Base-by-base conservation (phyloP, 2,113 vertebrate species). In the Calyptomena viridis region DNA sequence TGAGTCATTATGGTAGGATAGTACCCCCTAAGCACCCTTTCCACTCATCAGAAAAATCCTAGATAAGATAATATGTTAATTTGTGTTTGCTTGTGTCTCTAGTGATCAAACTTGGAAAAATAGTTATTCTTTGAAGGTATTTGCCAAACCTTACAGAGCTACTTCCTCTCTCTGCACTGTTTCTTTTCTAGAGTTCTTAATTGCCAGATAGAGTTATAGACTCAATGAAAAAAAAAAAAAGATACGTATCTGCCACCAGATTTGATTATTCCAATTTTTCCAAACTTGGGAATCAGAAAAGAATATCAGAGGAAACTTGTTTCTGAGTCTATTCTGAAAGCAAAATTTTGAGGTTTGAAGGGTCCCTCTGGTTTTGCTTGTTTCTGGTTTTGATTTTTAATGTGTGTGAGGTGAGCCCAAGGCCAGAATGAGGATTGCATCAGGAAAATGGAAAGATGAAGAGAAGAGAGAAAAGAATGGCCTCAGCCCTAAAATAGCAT, bases 401-500 rank as follows among this genome's bases (percentile, higher is more conserved):
- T 94, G 69, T 35, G 89, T 87, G 72, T 55, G 94, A 96, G 97
- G 96, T 98, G 97, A 98, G 95, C 91, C 92, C 89, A 74, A 97
- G 97, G 97, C 91, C 96, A 97, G 95, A 49, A 24, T 46, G 73
- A 96, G 91, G 90, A 96, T 96, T 98, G 87, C 94, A 96, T 98
- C 93, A 96, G 96, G 96, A 92, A 96, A 94, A 84, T 76, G 76
- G 85, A 86, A 94, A 97, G 96, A 98, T 33, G 87, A 97, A 97
- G 93, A 88, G 84, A 88, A 72, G 74, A 92, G 52, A 95, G 83
- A 90, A 95, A 95, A 96, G 94, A 97, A 95, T 85, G 96, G 97
- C 97, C 94, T 55, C 94, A 95, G 87, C 97, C 97, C 98, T 97
- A 98, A 97, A 96, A 97, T 96, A 98, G 97, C 97, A 96, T 69